Percentiles rank a stretch among this genome's conserved stretches.
These are phyloP conservation scores for Hymenochirus boettgeri DNA, from an alignment of 2,113 vertebrate species.

Conservation along the genomic window DNA sequence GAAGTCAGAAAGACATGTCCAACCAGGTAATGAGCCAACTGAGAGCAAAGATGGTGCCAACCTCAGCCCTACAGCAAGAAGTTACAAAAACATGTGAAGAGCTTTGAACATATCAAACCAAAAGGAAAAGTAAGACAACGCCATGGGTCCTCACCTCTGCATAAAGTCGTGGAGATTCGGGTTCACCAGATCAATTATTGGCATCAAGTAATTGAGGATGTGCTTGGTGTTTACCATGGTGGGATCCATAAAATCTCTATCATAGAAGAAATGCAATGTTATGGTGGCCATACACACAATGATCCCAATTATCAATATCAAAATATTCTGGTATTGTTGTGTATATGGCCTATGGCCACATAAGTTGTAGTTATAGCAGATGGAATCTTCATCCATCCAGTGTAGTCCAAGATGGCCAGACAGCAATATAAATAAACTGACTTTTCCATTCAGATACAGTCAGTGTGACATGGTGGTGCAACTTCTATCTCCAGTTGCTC, in stretches of 20 bases:
- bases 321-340: too few relatives aligned
- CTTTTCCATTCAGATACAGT: too few relatives aligned
- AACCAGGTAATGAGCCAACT: slow-evolving; percentile 99
- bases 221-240: slow-evolving; percentile 99
- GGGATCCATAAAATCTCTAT: slow-evolving; percentile 96
- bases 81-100: background rate
- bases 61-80: slow-evolving; percentile 76
- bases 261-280: slow-evolving; percentile 31
- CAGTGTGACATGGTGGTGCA: too few relatives aligned
- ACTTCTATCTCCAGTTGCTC: too few relatives aligned
- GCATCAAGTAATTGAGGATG: slow-evolving; percentile 97
- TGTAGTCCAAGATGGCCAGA: too few relatives aligned
- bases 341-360: too few relatives aligned
- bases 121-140: background rate
- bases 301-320: too few relatives aligned
- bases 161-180: slow-evolving; percentile 94
- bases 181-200: slow-evolving; percentile 92
- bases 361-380: too few relatives aligned
- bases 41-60: slow-evolving; percentile 97
- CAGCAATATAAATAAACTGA: too few relatives aligned
- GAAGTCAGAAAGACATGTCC: slow-evolving; percentile 92
- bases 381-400: too few relatives aligned
- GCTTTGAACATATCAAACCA: background rate
- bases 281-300: too few relatives aligned
- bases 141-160: slow-evolving; percentile 78